These are phyloP conservation scores for Drosophila flavopinicola DNA, from an alignment of 2,888 invertebrate species.

Conservation along the genomic window DNA sequence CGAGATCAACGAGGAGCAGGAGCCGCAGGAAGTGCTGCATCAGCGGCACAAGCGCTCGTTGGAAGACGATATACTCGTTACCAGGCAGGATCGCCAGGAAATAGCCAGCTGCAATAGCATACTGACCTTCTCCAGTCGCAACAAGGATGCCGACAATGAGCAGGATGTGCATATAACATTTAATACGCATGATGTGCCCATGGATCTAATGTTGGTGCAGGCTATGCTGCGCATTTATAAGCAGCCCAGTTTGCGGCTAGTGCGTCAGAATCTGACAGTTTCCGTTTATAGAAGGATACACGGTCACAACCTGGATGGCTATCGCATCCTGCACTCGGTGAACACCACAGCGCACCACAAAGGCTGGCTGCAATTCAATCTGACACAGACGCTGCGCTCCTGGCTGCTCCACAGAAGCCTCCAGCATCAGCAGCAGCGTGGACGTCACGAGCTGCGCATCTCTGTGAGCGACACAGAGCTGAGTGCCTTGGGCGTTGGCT, in stretches of 20 bases:
- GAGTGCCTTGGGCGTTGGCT: constrained; percentile 89
- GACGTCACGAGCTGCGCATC: constrained; percentile 67
- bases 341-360: constrained; percentile 89
- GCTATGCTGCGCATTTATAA: constrained; percentile 94
- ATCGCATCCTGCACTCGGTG: constrained; percentile 89
- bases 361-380: constrained; percentile 95
- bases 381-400: constrained; percentile 89
- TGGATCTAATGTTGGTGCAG: constrained; percentile 90
- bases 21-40: constrained; percentile 65
- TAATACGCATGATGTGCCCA: constrained; percentile 93
- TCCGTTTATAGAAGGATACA: constrained; percentile 69
- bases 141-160: not conserved
- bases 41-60: constrained; percentile 67
- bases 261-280: constrained; percentile 64
- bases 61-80: constrained; percentile 85
- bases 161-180: constrained; percentile 88
- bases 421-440: constrained; percentile 18
- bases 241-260: constrained; percentile 53
- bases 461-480: constrained; percentile 85
- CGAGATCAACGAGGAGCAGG: constrained; percentile 86
- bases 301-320: constrained; percentile 58
- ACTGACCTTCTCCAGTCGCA: constrained; percentile 92
- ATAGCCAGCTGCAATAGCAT: constrained; percentile 96
- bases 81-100: constrained; percentile 91
- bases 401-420: constrained; percentile 87